These are phyloP conservation scores for Seriola rivoliana DNA, from an alignment of 2,113 vertebrate species.

Conservation along the genomic window DNA sequence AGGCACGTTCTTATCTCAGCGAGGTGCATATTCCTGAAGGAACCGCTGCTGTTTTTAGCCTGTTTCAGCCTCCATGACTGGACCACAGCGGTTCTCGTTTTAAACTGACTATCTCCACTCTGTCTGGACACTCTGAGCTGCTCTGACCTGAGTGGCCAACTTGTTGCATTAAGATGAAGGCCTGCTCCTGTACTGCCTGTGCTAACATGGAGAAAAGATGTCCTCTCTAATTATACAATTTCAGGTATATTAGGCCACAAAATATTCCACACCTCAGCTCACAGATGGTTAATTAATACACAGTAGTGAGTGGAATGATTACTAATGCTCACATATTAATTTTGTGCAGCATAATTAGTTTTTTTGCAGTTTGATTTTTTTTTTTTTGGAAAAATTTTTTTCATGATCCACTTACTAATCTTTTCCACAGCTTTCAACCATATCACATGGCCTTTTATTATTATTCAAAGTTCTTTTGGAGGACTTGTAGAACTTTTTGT, in stretches of 20 bases:
- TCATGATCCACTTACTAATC: too few relatives aligned
- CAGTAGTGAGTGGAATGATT: neutral
- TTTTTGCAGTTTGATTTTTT: too few relatives aligned
- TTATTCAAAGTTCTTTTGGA: too few relatives aligned
- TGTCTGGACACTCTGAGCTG: neutral
- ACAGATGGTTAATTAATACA: neutral
- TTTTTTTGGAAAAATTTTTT: too few relatives aligned
- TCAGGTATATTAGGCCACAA: neutral
- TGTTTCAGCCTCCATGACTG: too few relatives aligned
- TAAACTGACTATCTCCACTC: neutral
- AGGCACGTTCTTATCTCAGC: conserved; percentile 25
- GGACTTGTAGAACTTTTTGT: too few relatives aligned
- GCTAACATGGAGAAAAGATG: neutral
- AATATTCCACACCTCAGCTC: neutral
- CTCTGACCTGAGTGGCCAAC: conserved; percentile 3
- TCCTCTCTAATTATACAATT: neutral
- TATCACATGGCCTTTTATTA: too few relatives aligned
- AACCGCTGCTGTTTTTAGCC: neutral
- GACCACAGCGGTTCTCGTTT: neutral
- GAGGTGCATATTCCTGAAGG: neutral
- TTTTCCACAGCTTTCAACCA: too few relatives aligned
- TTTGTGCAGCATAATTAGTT: neutral
- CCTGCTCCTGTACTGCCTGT: neutral
- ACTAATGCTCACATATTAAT: neutral
- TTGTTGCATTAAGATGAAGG: conserved; percentile 36